Evolutionary conservation across 2,888 invertebrate genomes (phyloP), one percentile per base, ranked within the genome.

Genomic region (Leptura quadrifasciata): DNA sequence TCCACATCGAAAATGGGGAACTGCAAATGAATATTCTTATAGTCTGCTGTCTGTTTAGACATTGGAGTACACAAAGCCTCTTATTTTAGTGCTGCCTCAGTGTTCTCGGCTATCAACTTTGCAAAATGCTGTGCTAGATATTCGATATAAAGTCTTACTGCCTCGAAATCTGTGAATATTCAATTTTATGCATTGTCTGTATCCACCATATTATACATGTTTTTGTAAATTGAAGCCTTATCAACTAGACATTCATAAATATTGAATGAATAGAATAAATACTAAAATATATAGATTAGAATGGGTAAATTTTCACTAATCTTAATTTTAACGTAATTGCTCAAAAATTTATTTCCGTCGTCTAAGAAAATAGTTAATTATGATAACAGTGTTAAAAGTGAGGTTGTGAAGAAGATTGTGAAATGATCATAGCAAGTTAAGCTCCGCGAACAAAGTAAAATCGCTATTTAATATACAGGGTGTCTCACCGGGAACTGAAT

Each of bases 61-160:
- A 17, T 27, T 17, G 60, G 17, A 52, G 54, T 35, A 61, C 71
- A 21, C 35, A 57, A 71, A 71, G 20, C 71, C 61, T 61, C 58
- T 47, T 71, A 71, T 55, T 61, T 71, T 71, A 71, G 39, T 71
- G 61, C 71, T 61, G 61, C 52, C 39, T 61, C 70, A 39, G 70
- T 70, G 60, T 70, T 70, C 47, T 58, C 70, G 6, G 57, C 57
- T 57, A 57, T 57, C 57, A 57, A 18, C 20, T 57, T 31, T 8
- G 67, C 47, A 35, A 70, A 70, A 61, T 60, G 70, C 58, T 60
- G 71, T 24, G 47, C 61, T 15, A 57, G 57, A 61, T 61, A 54
- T 24, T 61, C 71, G 71, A 71, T 71, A 52, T 52, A 57, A 27
- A 35, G 61, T 24, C 55, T 55, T 57, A 57, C 20, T 24, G 55